Evolutionary conservation across 2,113 vertebrate genomes (phyloP).

Genomic region (Lepus europaeus): DNA sequence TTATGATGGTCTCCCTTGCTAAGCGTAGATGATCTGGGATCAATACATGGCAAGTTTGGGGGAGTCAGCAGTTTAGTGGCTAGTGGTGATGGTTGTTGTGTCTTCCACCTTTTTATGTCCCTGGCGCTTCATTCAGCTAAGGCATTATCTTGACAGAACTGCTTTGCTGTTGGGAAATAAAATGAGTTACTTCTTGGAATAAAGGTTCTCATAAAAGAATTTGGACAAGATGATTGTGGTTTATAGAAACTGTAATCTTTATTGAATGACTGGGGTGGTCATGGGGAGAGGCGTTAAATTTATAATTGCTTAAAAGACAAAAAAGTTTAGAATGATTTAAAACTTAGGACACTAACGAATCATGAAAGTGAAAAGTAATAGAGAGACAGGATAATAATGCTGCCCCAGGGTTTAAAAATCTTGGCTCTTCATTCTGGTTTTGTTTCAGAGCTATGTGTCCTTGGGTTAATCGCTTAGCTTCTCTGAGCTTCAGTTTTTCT

Average conservation of each 20-base stretch:
- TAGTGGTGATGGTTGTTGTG: neutral
- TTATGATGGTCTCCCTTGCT: neutral
- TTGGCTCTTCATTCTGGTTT: neutral
- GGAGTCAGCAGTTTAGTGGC: conserved; percentile 49
- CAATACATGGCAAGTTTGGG: neutral
- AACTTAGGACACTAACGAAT: neutral
- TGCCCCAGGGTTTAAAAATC: neutral
- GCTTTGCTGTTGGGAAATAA: conserved; percentile 65
- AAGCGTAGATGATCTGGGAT: conserved; percentile 26
- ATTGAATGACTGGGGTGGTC: neutral
- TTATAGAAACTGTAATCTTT: conserved; percentile 51
- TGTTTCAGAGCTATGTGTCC: neutral
- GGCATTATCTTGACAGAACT: conserved; percentile 73
- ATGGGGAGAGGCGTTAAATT: conserved; percentile 42
- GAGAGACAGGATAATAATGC: neutral
- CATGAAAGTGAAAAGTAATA: neutral
- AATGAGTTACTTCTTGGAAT: conserved; percentile 44
- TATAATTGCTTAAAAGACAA: conserved; percentile 34
- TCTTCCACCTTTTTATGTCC: neutral
- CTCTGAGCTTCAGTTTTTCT: neutral
- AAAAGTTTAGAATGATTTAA: conserved; percentile 5
- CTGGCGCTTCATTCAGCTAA: conserved; percentile 76
- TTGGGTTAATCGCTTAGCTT: neutral
- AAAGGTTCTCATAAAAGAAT: conserved; percentile 53
- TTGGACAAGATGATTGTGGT: neutral